Evolutionary conservation across 2,888 invertebrate genomes (phyloP).

Genomic region (Yponomeuta evonymella): DNA sequence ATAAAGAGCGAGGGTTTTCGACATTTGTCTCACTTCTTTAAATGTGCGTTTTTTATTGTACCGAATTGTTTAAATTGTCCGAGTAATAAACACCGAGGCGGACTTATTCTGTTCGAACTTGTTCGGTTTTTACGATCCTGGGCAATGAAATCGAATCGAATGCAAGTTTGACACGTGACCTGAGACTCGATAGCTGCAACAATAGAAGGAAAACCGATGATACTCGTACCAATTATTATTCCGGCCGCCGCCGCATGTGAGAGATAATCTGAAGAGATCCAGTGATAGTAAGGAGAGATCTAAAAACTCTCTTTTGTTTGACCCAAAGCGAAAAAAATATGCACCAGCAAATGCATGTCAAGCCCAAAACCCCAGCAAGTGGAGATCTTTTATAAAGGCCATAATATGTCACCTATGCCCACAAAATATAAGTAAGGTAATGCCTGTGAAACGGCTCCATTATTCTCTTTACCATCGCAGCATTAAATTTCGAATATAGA

Average conservation of each 20-base stretch:
- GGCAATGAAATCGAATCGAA: neutral
- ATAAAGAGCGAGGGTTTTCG: too few relatives aligned
- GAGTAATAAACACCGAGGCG: neutral
- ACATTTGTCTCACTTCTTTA: too few relatives aligned
- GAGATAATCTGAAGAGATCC: neutral
- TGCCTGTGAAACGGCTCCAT: neutral
- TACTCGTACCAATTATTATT: neutral
- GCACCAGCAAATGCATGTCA: too few relatives aligned
- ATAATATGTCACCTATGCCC: too few relatives aligned
- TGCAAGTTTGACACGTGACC: neutral
- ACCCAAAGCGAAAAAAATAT: too few relatives aligned
- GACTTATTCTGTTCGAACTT: neutral
- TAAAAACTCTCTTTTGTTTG: too few relatives aligned
- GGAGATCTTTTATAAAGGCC: too few relatives aligned
- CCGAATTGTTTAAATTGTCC: neutral
- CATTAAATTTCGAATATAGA: neutral
- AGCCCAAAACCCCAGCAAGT: too few relatives aligned
- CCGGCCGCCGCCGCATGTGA: neutral
- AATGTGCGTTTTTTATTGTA: neutral
- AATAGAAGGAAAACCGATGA: neutral
- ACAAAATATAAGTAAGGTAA: too few relatives aligned
- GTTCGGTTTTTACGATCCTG: neutral
- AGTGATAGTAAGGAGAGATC: too few relatives aligned
- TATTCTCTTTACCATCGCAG: neutral
- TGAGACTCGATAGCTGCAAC: neutral